A percentile compares a stretch with the other conserved stretches of the same genome.
These are phyloP conservation scores for Delphinapterus leucas DNA, from an alignment of 2,113 vertebrate genomes.

Conservation along the genomic window DNA sequence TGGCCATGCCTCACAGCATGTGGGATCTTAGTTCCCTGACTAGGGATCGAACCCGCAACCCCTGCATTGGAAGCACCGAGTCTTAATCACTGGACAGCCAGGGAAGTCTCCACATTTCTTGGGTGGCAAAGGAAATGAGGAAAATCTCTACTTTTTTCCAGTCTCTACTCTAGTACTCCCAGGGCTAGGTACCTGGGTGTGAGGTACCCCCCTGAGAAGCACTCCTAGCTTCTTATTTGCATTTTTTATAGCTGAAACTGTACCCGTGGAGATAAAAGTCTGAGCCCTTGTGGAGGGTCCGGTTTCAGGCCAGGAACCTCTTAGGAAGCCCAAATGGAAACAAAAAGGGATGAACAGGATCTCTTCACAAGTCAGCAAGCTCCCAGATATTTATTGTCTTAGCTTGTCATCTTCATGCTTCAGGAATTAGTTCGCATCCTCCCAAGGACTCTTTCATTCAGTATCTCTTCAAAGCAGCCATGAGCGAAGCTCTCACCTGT, in stretches of 20 bases:
- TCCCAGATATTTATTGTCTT: background rate
- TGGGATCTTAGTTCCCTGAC: too few species aligned
- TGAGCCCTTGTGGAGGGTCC: background rate
- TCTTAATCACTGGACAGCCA: too few species aligned
- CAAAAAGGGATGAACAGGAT: background rate
- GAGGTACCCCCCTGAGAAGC: accelerated
- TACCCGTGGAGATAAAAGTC: background rate
- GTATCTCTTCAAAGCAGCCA: background rate
- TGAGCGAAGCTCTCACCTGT: background rate
- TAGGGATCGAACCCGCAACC: too few species aligned
- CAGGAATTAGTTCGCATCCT: background rate
- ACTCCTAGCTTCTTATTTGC: background rate
- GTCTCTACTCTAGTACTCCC: background rate
- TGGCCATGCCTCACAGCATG: too few species aligned
- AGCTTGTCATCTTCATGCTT: background rate
- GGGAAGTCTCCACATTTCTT: background rate
- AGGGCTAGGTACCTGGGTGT: background rate
- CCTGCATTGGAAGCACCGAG: too few species aligned
- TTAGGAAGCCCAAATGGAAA: background rate
- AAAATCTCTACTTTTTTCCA: background rate
- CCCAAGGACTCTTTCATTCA: background rate
- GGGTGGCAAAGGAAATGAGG: background rate
- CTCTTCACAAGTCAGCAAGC: background rate
- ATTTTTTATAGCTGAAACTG: background rate
- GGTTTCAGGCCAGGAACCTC: background rate